Evolutionary conservation across 1,140 invertebrate genomes (phyloP), one percentile per base, ranked within the genome.

Genomic region (Neelides sp.): DNA sequence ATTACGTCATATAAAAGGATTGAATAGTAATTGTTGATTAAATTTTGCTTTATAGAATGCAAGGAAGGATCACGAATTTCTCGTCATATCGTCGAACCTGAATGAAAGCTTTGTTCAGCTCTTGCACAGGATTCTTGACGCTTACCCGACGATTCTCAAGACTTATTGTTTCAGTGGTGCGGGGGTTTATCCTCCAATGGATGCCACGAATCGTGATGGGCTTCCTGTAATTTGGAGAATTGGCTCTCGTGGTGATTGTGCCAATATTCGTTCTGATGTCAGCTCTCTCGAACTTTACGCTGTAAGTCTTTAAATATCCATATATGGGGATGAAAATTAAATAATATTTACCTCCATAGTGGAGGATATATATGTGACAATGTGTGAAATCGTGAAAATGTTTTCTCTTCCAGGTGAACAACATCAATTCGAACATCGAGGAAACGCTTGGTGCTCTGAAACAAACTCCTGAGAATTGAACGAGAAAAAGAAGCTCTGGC

Each of bases 31-130:
- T 41, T n/a, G n/a, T n/a, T n/a, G n/a, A n/a, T n/a, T n/a, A n/a
- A n/a, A n/a, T n/a, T n/a, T n/a, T n/a, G n/a, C n/a, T 57, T 58
- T 49, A 10, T 48, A 71, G 69, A 64, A 64, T 44, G 65, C 68
- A 28, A 65, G 63, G 37, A 70, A 68, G 57, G 70, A 72, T 44
- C 64, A 69, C 59, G 72, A 73, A 60, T 59, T 71, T 17, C 64
- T 71, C 24, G 58, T 73, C n/a, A 47, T 73, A 4, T 62, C 64
- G 23, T 41, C 59, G 23, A 39, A 52, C 27, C 51, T 69, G 7
- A 58, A 61, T 28, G 57, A 62, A 36, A 65, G 69, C 52, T 65
- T 71, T 30, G 67, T 64, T 50, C 58, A 59, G 34, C 50, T 72
- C 10, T 48, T 71, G 5, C 67, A 63, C 57, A 65, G 58, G 58